Evolutionary conservation across 2,888 invertebrate species (phyloP), one percentile per base, ranked within the genome.

Genomic region (Ptychoptera albimana): DNA sequence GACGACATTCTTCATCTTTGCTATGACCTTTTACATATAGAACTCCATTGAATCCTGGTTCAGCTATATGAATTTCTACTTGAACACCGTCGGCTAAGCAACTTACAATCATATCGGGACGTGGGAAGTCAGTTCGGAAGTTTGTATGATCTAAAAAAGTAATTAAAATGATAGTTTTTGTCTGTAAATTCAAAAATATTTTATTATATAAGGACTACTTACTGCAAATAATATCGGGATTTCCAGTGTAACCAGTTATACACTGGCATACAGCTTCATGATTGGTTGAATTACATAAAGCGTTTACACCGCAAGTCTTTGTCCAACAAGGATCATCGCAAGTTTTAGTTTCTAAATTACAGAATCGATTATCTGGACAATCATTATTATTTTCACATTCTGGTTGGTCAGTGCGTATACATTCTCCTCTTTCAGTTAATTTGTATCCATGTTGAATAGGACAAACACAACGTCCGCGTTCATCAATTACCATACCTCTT

Each of bases 1-100:
- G 72, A 50, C 91, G 75, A 60, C 92, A 93, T 49, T 86, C 78
- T 59, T 88, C 87, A 56, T 92, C 88, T 62, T 92, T 91, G 60
- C 91, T 91, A 66, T 91, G 87, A 31, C 92, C 91, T 67, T 92
- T 92, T 0, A 93, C 92, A 57, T 93, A 93, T 2, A 92, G 67
- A 1, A 92, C 83, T 12, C 92, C 92, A 55, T 88, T 86, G 61
- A 91, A 92, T 46, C 82, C 82, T 2, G 60, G 61, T 54, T 80
- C 75, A 15, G 70, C 69, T 31, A 84, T 79, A 55, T 79, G 76
- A 39, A 87, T 79, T 56, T 81, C 78, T 0, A 92, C 89, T 60
- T 86, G 82, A 8, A 93, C 87, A 34, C 92, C 92, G 59, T 92
- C 91, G 11, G 91, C 88, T 50, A 91, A 68, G 63, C 92, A 93